phyloP scores from a whole-genome alignment of 2,888 invertebrate genomes.

The Vesta saturnalis region DNA sequence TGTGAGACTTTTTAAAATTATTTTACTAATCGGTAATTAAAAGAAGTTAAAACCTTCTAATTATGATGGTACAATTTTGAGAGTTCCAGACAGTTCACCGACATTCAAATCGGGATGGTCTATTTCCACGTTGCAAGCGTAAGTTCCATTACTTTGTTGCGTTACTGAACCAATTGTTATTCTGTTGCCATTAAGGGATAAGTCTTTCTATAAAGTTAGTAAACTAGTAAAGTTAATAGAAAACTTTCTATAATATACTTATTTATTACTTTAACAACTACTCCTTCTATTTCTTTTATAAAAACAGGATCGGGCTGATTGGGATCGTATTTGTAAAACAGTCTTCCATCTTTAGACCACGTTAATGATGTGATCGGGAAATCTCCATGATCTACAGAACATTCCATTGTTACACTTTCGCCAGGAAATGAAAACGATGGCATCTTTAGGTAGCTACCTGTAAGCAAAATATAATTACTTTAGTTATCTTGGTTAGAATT shows the following conservation, averaged over 20 bases:
- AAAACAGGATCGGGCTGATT: slow-evolving; percentile 17
- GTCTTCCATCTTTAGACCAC: slow-evolving; percentile 23
- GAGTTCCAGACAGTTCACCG: slow-evolving; percentile 24
- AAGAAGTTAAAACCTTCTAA: too few relatives aligned
- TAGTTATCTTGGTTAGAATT: too few relatives aligned
- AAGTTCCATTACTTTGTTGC: slow-evolving; percentile 16
- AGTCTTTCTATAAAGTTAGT: slow-evolving; percentile 22
- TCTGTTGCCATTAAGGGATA: slow-evolving; percentile 20
- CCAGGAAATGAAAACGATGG: slow-evolving; percentile 21
- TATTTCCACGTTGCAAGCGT: slow-evolving; percentile 18
- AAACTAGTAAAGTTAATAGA: too few relatives aligned
- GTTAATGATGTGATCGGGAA: slow-evolving; percentile 22
- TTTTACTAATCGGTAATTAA: too few relatives aligned
- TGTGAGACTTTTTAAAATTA: too few relatives aligned
- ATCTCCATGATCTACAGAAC: slow-evolving; percentile 24
- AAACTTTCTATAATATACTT: neutral
- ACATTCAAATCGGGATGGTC: slow-evolving; percentile 21
- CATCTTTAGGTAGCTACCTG: slow-evolving; percentile 26
- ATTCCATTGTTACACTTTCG: slow-evolving; percentile 22
- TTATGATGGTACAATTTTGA: slow-evolving; percentile 20
- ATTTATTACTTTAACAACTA: slow-evolving; percentile 22
- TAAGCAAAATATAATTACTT: too few relatives aligned
- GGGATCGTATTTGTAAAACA: slow-evolving; percentile 27
- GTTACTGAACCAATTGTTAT: slow-evolving; percentile 21
- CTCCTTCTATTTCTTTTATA: slow-evolving; percentile 3